Evolutionary conservation across 2,888 invertebrate species (phyloP).

Genomic region (Lycia hirtaria): DNA sequence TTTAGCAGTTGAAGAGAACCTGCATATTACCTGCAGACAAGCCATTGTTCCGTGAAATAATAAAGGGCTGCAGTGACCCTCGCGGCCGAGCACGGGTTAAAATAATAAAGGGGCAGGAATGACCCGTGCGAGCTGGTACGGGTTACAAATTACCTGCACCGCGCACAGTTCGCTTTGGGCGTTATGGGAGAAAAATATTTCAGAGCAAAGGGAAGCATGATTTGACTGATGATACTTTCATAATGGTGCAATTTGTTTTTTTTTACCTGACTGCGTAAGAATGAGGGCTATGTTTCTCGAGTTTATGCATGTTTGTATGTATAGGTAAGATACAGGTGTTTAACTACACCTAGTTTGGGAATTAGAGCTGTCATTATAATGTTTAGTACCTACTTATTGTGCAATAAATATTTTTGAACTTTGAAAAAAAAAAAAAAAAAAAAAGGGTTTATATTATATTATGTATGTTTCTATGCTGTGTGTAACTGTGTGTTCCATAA

Average conservation of each 20-base stretch:
- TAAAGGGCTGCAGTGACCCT: conserved; percentile 66
- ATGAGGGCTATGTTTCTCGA: no score
- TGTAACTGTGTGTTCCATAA: no score
- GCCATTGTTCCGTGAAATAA: conserved; percentile 77
- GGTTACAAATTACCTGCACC: conserved; percentile 23
- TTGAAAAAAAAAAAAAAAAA: no score
- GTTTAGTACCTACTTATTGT: no score
- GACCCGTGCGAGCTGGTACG: conserved; percentile 43
- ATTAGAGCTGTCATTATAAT: no score
- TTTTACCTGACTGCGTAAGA: background rate
- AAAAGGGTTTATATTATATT: no score
- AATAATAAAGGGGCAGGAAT: conserved; percentile 73
- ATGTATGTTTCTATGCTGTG: no score
- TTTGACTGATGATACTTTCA: conserved; percentile 20
- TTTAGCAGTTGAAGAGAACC: conserved; percentile 79
- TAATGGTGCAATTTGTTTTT: conserved; percentile 11
- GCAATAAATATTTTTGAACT: no score
- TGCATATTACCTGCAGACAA: conserved; percentile 70
- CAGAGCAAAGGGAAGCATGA: conserved; percentile 8
- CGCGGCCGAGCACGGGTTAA: conserved; percentile 28
- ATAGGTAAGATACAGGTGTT: no score
- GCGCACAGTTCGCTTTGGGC: conserved; percentile 11
- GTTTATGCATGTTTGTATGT: no score
- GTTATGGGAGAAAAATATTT: conserved; percentile 5
- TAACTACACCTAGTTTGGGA: no score